phyloP scores from a whole-genome alignment of 2,113 vertebrate genomes.

The Corvus cornix region DNA sequence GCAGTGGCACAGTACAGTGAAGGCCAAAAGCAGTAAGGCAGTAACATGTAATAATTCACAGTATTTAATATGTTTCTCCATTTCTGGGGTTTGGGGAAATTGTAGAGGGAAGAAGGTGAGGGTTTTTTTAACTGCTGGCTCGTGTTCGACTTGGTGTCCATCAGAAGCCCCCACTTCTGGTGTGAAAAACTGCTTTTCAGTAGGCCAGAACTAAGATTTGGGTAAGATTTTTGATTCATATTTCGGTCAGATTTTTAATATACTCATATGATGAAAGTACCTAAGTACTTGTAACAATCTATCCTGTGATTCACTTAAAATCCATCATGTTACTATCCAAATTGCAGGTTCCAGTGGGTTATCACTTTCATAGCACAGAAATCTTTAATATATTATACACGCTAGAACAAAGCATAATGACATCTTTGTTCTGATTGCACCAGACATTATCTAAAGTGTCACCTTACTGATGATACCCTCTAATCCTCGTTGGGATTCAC shows the following conservation, averaged over 20 bases:
- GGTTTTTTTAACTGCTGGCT: not conserved
- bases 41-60: not conserved
- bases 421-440: not conserved
- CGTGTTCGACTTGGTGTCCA: too few species aligned
- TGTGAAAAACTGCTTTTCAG: not conserved
- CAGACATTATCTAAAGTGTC: not conserved
- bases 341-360: not conserved
- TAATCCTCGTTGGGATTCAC: not conserved
- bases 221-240: not conserved
- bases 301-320: not conserved
- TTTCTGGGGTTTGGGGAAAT: accelerated
- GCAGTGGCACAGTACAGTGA: not conserved
- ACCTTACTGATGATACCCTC: not conserved
- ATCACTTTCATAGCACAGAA: not conserved
- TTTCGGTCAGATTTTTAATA: not conserved
- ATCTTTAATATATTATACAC: not conserved
- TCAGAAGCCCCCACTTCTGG: not conserved
- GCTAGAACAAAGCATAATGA: not conserved
- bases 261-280: not conserved
- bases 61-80: not conserved
- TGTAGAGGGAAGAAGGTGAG: not conserved
- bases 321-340: not conserved
- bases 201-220: not conserved
- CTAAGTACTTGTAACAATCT: not conserved
- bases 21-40: not conserved